These are phyloP conservation scores for Cyaniris semiargus DNA, from an alignment of 2,888 invertebrate genomes.

Conservation along the genomic window DNA sequence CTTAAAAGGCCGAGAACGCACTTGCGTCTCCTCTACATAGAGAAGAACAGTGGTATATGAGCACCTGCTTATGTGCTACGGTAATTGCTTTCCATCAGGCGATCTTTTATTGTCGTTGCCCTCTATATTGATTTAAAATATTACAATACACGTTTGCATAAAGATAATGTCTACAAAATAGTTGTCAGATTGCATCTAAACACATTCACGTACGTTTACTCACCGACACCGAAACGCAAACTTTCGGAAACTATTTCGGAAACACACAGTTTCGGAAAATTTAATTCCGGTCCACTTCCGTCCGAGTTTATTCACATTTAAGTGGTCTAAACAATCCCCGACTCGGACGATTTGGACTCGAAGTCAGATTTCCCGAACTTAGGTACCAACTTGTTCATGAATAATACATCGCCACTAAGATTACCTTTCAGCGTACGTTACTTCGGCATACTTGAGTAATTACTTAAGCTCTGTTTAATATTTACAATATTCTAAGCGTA, in stretches of 20 bases:
- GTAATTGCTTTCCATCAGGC: too few species aligned
- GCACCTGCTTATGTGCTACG: too few species aligned
- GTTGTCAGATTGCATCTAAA: neutral
- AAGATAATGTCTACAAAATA: neutral
- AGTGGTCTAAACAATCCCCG: neutral
- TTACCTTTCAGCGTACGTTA: constrained; percentile 33
- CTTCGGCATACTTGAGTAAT: constrained; percentile 54
- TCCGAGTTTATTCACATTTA: neutral
- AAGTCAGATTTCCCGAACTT: constrained; percentile 1
- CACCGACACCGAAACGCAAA: neutral
- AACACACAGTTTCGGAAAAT: neutral
- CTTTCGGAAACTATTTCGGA: neutral
- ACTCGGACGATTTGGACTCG: neutral
- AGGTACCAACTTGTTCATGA: constrained; percentile 30
- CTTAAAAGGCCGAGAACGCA: too few species aligned
- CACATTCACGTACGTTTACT: neutral
- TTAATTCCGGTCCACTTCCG: neutral
- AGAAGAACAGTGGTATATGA: too few species aligned
- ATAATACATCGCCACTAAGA: constrained; percentile 35
- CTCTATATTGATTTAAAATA: too few species aligned
- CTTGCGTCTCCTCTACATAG: too few species aligned
- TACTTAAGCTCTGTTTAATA: constrained; percentile 60
- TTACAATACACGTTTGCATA: neutral
- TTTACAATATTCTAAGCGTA: constrained; percentile 50
- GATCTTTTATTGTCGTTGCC: too few species aligned